Evolutionary conservation across 2,888 invertebrate species (phyloP).

Genomic region (Dynastes maya): DNA sequence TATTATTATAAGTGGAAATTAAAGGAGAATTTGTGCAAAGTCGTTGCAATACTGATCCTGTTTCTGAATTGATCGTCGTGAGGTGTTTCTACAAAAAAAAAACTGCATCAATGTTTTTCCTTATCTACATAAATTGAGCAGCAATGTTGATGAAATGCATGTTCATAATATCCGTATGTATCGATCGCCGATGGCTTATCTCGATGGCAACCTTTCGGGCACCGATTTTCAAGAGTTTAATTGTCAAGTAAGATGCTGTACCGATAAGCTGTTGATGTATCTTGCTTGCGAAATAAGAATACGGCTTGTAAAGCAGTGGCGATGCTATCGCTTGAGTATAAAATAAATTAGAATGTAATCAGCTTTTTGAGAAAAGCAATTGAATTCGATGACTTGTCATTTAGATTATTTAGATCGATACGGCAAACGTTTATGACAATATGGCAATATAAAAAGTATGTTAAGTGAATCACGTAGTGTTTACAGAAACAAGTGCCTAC

Average conservation of each 20-base stretch:
- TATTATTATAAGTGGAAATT: too few species aligned
- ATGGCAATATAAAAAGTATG: background rate
- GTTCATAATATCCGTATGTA: constrained; percentile 1
- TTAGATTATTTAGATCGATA: constrained; percentile 7
- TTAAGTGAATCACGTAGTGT: constrained; percentile 8
- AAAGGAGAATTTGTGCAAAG: too few species aligned
- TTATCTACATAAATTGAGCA: background rate
- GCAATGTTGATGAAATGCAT: background rate
- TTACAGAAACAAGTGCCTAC: background rate
- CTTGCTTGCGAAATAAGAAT: background rate
- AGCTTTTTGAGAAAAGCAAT: constrained; percentile 6
- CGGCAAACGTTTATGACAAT: background rate
- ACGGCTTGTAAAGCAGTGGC: background rate
- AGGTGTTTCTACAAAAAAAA: background rate
- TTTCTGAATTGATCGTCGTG: too few species aligned
- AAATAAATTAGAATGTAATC: constrained; percentile 20
- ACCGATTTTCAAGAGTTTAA: constrained; percentile 7
- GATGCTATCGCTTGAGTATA: constrained; percentile 9
- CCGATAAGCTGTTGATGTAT: background rate
- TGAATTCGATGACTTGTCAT: constrained; percentile 14
- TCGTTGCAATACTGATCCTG: too few species aligned
- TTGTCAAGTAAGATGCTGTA: background rate
- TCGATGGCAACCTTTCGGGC: background rate
- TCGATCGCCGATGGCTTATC: background rate
- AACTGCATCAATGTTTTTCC: background rate